phyloP scores from a whole-genome alignment of 2,113 vertebrate species.

The Melospiza georgiana region DNA sequence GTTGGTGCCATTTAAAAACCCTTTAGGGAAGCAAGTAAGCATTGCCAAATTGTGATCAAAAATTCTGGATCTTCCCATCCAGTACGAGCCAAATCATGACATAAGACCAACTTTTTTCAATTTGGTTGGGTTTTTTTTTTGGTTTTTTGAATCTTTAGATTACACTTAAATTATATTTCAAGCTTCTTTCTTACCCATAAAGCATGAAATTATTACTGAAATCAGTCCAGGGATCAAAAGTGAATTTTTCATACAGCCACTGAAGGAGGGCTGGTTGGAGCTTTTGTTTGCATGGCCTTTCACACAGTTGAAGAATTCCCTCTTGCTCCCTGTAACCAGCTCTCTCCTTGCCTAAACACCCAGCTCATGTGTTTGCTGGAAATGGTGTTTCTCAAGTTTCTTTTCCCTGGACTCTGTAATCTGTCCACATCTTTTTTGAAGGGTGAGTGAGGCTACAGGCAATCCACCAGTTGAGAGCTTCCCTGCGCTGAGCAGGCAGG shows the following conservation, averaged over 20 bases:
- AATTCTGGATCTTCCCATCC: conserved; percentile 1
- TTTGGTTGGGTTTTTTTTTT: neutral
- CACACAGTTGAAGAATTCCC: neutral
- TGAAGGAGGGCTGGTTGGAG: neutral
- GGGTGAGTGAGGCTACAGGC: neutral
- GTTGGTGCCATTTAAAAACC: neutral
- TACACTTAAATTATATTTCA: neutral
- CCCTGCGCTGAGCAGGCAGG: neutral
- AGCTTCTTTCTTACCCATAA: neutral
- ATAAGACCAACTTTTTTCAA: neutral
- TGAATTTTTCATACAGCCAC: neutral
- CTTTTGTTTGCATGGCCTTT: neutral
- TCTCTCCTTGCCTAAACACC: neutral
- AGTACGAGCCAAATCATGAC: neutral
- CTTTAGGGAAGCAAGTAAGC: conserved; percentile 36
- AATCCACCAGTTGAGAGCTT: neutral
- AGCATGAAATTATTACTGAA: neutral
- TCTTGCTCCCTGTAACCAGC: neutral
- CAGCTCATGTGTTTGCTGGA: neutral
- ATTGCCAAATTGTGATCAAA: conserved; percentile 29
- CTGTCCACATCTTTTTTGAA: neutral
- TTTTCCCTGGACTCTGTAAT: neutral
- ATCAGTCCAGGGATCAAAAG: neutral
- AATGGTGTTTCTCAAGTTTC: neutral
- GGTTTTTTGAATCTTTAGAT: neutral